Evolutionary conservation across 2,797 vertebrate genomes (phyloP).

Genomic region (Heteromormyrus szaboi): DNA sequence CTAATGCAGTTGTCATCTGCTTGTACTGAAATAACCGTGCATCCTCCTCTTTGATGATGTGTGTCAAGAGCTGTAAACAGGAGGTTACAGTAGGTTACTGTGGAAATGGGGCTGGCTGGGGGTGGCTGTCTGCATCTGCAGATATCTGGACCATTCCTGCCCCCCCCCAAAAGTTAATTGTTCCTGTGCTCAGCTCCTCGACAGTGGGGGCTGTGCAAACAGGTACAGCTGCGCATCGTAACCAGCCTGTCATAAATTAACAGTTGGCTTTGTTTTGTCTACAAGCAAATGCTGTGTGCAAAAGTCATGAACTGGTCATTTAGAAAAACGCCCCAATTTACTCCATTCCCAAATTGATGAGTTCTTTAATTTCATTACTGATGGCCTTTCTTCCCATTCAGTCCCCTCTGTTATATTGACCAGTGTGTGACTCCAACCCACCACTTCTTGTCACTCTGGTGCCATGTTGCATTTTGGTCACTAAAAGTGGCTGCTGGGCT

Average conservation of each 20-base stretch:
- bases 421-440: background rate
- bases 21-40: background rate
- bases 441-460: background rate
- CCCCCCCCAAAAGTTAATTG: background rate
- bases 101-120: background rate
- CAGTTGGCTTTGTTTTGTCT: background rate
- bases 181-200: slow-evolving; percentile 4
- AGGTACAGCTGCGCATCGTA: background rate
- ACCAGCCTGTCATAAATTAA: background rate
- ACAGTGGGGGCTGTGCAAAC: background rate
- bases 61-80: background rate
- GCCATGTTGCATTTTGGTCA: background rate
- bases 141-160: background rate
- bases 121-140: background rate
- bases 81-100: background rate
- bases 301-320: background rate
- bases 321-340: background rate
- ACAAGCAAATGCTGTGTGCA: background rate
- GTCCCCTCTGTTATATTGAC: background rate
- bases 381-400: background rate
- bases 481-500: background rate
- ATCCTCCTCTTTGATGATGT: background rate
- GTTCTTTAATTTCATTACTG: background rate
- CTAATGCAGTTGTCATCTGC: background rate
- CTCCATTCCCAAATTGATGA: background rate